Conservation (phyloP, 2,888 invertebrate genomes). For the Suillia variegata region DNA sequence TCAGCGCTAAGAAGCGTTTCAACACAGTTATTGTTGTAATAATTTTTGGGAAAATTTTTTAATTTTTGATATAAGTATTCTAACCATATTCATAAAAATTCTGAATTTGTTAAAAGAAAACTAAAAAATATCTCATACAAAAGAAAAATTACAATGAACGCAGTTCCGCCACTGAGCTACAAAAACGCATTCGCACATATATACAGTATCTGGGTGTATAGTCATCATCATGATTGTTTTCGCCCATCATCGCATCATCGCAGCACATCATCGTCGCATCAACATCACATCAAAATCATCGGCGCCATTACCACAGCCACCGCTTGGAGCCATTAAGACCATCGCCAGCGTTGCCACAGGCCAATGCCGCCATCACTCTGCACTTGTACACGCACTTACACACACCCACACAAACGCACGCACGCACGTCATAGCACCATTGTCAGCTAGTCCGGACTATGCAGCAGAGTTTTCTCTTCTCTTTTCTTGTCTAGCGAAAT, state of each 20-base stretch:
- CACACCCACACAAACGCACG: too few species aligned
- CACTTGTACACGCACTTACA: too few species aligned
- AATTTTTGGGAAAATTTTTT: too few species aligned
- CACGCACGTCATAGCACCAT: neutral
- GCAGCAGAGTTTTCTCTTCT: too few species aligned
- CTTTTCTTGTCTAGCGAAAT: neutral
- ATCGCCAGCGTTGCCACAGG: neutral
- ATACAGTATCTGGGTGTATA: too few species aligned
- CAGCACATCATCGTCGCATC: neutral
- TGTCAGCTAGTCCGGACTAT: neutral
- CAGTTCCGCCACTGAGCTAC: neutral
- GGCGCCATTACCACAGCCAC: conserved; percentile 46
- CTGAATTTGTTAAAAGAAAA: too few species aligned
- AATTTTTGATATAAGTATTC: too few species aligned
- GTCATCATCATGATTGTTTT: neutral
- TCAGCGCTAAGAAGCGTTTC: too few species aligned
- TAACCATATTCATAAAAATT: too few species aligned
- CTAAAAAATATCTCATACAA: too few species aligned
- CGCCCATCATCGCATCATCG: neutral
- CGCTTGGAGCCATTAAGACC: conserved; percentile 49
- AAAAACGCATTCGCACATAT: too few species aligned
- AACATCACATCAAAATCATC: conserved; percentile 43
- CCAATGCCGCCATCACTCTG: neutral
- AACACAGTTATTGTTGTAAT: too few species aligned
- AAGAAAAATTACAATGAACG: neutral